Evolutionary conservation across 2,113 vertebrate genomes (phyloP), one percentile per base, ranked within the genome.

Genomic region (Xiphophorus maculatus): DNA sequence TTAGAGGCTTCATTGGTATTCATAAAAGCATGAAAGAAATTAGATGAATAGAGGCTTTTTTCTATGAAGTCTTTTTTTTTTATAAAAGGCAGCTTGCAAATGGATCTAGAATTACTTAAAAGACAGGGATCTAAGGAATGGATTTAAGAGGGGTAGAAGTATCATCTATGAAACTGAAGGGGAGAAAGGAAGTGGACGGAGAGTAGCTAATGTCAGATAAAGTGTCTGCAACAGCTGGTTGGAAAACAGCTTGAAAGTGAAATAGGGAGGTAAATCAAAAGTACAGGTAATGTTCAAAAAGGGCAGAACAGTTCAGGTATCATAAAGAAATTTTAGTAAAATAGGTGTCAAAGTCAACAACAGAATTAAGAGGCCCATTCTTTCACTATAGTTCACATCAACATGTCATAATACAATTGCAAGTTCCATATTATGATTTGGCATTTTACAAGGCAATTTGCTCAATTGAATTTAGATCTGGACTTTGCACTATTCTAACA

Each of bases 1-100:
- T 42, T 63, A 63, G 42, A 63, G 60, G 42, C 71, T 63, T 63
- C 37, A 72, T 63, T 73, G 61, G 19, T 73, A 48, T 73, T 73
- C 37, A 44, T 40, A 64, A 63, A 63, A 63, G 28, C 65, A 67
- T 29, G 28, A 44, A 42, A 44, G 37, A 28, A 29, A 63, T 63
- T 63, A 48, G 61, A 40, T 63, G 28, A 73, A 63, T 25, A 1
- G 71, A 25, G 29, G 4, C n/a, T 44, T 25, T 72, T 73, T 63
- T 37, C 27, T 37, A 22, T 15, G 30, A 37, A 32, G 22, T 32
- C 5, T 73, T 28, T 29, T 42, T 32, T 37, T 8, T 33, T 1
- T 35, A 25, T 62, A 29, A 63, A 73, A 17, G 37, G 6, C 37
- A 63, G 40, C 61, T 72, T 15, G 37, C 4, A 73, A 29, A 63